A percentile compares a stretch with the other conserved stretches of the same genome.
Conservation (phyloP, 2,113 vertebrate species). For the Poeciliopsis retropinna region DNA sequence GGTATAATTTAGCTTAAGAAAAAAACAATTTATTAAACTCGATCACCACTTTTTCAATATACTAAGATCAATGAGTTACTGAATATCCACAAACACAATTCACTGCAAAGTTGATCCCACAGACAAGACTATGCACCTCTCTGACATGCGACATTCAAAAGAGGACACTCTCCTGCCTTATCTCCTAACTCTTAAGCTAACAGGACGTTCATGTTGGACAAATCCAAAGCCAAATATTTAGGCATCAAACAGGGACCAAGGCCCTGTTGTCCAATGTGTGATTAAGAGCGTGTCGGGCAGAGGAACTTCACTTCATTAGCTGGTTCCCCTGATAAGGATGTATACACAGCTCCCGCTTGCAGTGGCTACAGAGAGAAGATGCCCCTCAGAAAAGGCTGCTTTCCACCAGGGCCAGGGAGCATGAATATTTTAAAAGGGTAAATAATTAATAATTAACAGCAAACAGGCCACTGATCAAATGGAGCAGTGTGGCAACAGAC, state of each 20-base stretch:
- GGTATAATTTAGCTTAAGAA: too few species aligned
- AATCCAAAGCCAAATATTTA: constrained; percentile 61
- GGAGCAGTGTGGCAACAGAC: constrained; percentile 70
- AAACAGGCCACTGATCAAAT: constrained; percentile 82
- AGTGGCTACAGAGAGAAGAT: constrained; percentile 62
- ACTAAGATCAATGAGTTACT: too few species aligned
- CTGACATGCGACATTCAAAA: constrained; percentile 46
- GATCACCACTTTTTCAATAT: too few species aligned
- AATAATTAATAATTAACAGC: constrained; percentile 83
- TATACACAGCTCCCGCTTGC: constrained; percentile 69
- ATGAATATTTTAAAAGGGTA: constrained; percentile 81
- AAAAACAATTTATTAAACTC: too few species aligned
- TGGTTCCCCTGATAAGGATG: constrained; percentile 57
- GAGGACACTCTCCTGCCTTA: constrained; percentile 36
- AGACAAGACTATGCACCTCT: not conserved
- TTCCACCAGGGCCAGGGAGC: constrained; percentile 53
- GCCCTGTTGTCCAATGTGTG: not conserved
- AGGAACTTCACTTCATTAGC: constrained; percentile 43
- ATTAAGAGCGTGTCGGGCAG: constrained; percentile 9
- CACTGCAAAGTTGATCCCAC: not conserved
- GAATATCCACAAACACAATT: not conserved
- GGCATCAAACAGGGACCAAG: constrained; percentile 50
- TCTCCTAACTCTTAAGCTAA: constrained; percentile 28
- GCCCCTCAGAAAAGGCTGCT: constrained; percentile 57
- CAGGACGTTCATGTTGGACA: constrained; percentile 19